Conservation (phyloP, 2,797 vertebrate species). For the Scleropages formosus region DNA sequence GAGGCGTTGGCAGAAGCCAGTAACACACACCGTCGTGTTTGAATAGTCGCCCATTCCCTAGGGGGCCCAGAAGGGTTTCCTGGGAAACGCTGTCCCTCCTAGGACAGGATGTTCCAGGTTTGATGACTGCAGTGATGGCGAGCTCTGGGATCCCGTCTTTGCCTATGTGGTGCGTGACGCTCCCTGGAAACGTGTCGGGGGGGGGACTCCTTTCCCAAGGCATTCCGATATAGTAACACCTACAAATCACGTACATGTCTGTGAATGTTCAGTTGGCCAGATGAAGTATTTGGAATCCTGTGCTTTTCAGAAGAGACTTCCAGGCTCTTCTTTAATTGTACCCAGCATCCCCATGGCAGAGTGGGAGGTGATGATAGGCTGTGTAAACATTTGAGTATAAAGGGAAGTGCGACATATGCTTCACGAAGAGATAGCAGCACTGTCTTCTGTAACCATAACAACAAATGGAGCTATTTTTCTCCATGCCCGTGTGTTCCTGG, state of each 20-base stretch:
- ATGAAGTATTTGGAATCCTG: not conserved
- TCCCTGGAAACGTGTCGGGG: too few relatives aligned
- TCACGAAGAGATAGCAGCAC: not conserved
- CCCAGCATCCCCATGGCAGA: not conserved
- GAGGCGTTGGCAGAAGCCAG: too few relatives aligned
- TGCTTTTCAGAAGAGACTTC: not conserved
- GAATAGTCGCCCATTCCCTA: not conserved
- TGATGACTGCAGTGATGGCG: not conserved
- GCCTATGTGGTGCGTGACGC: too few relatives aligned
- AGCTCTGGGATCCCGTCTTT: not conserved
- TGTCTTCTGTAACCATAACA: constrained; percentile 19
- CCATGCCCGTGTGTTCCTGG: not conserved
- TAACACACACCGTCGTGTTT: not conserved
- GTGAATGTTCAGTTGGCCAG: not conserved
- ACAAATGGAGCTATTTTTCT: constrained; percentile 16
- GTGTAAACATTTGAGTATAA: not conserved
- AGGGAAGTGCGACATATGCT: not conserved
- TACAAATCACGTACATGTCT: too few relatives aligned
- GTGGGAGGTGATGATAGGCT: not conserved
- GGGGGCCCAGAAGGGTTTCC: too few relatives aligned
- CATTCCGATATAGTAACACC: too few relatives aligned
- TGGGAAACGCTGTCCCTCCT: not conserved
- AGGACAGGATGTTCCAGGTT: not conserved
- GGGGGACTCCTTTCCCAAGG: not conserved
- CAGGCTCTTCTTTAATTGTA: not conserved